Conservation (phyloP, 2,797 vertebrate genomes). For the Philypnodon macrostomus region DNA sequence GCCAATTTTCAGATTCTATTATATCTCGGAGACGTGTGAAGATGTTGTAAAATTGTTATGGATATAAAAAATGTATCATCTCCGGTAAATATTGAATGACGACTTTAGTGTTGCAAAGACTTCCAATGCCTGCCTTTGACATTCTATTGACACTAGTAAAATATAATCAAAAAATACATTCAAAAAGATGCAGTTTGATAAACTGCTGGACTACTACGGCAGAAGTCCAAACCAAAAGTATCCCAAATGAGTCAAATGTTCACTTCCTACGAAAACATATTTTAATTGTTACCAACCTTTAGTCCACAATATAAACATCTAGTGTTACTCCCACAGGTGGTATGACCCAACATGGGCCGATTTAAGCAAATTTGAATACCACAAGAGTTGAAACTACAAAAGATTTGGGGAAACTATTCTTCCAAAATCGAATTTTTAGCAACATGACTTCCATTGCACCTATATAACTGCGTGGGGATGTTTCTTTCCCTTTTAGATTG, state of each 20-base stretch:
- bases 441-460: neutral
- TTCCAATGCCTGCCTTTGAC: conserved; percentile 12
- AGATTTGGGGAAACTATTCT: conserved; percentile 10
- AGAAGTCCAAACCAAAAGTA: conserved; percentile 8
- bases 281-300: conserved; percentile 1
- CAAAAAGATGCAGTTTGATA: conserved; percentile 5
- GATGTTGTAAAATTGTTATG: conserved; percentile 36
- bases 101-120: conserved; percentile 10
- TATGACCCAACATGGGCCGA: neutral
- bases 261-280: conserved; percentile 22
- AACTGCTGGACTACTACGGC: conserved; percentile 25
- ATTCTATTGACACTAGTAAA: conserved; percentile 6
- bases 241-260: conserved; percentile 26
- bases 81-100: conserved; percentile 36
- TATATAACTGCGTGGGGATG: conserved; percentile 27
- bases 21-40: conserved; percentile 33
- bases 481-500: neutral
- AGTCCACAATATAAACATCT: neutral
- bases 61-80: conserved; percentile 33
- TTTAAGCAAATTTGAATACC: conserved; percentile 10
- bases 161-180: neutral
- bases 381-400: conserved; percentile 3
- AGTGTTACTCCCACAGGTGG: neutral
- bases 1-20: conserved; percentile 26
- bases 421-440: conserved; percentile 16